A percentile compares a stretch with the other conserved stretches of the same genome.
Conservation (phyloP, 2,113 vertebrate genomes). For the Corvus cornix region DNA sequence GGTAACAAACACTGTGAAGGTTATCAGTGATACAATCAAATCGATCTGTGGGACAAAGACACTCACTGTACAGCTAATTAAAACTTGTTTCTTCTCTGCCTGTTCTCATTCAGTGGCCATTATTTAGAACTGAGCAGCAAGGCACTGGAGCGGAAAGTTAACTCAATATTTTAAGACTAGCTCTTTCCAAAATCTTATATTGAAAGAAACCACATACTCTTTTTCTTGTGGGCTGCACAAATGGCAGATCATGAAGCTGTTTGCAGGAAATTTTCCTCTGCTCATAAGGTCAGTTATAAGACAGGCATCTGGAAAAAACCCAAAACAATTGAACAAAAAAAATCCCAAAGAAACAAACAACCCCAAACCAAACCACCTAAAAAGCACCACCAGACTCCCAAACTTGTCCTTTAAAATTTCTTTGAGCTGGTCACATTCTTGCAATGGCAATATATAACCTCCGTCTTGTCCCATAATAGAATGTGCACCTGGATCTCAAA, state of each 20-base stretch:
- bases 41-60: constrained; percentile 69
- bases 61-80: constrained; percentile 73
- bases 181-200: constrained; percentile 48
- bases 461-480: not conserved
- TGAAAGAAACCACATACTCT: constrained; percentile 20
- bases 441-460: not conserved
- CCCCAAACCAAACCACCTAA: not conserved
- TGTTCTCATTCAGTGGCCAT: constrained; percentile 53
- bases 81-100: constrained; percentile 64
- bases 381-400: accelerated
- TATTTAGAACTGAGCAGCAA: constrained; percentile 57
- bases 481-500: not conserved
- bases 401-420: not conserved
- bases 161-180: constrained; percentile 49
- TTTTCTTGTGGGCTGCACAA: constrained; percentile 3
- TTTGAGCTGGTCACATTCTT: not conserved
- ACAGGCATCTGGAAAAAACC: not conserved
- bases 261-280: constrained; percentile 42
- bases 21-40: constrained; percentile 67
- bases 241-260: not conserved
- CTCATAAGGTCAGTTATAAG: not conserved
- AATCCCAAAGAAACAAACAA: not conserved
- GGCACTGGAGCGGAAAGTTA: constrained; percentile 65
- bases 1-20: constrained; percentile 50
- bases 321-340: not conserved